Conservation (phyloP, 2,113 vertebrate genomes). For the Cryptotis parvus region DNA sequence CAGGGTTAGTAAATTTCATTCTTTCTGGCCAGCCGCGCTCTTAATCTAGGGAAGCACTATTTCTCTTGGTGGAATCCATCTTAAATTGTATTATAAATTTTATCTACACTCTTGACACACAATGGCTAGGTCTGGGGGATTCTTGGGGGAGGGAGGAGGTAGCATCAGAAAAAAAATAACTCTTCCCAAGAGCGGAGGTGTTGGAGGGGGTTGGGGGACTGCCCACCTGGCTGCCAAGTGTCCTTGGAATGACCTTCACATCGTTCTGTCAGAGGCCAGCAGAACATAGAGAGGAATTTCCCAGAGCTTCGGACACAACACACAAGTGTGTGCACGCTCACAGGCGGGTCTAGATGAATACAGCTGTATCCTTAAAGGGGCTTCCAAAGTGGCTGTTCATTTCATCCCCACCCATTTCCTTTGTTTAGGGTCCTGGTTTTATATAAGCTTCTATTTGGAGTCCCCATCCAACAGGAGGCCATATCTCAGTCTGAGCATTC, state of each 20-base stretch:
- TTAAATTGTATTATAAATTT: conserved; percentile 82
- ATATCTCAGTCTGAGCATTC: too few species aligned
- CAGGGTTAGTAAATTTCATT: conserved; percentile 68
- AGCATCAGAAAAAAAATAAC: conserved; percentile 68
- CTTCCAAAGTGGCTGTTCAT: too few species aligned
- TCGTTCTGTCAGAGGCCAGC: background rate
- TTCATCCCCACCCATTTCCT: too few species aligned
- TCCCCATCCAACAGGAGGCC: too few species aligned
- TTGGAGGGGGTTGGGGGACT: background rate
- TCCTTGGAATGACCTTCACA: conserved; percentile 69
- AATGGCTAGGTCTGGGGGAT: conserved; percentile 57
- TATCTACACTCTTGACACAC: conserved; percentile 67
- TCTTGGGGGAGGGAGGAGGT: conserved; percentile 50
- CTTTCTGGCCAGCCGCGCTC: conserved; percentile 74
- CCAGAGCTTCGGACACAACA: background rate
- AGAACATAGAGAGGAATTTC: background rate
- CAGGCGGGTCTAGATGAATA: background rate
- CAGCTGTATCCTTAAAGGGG: background rate
- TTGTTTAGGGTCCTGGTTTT: too few species aligned
- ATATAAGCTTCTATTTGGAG: too few species aligned
- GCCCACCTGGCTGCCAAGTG: background rate
- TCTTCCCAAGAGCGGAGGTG: conserved; percentile 4
- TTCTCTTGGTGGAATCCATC: conserved; percentile 77
- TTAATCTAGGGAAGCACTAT: conserved; percentile 73
- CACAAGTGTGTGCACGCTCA: too few species aligned